Conservation (phyloP, 1,140 invertebrate genomes). For the Oscheius sp. region DNA sequence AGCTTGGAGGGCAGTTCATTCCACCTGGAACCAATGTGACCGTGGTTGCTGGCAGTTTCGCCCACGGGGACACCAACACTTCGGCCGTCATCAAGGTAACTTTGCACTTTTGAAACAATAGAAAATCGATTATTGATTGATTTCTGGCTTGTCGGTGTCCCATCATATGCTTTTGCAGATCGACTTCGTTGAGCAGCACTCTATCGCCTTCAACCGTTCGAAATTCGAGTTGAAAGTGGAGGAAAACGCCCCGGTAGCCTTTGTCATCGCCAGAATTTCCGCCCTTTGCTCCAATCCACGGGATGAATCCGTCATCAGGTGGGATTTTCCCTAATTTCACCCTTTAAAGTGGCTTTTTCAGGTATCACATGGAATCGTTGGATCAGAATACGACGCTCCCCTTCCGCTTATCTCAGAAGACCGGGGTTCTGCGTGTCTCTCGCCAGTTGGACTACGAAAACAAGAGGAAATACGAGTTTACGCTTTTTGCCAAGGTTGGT, state of each 20-base stretch:
- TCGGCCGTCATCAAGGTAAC: neutral
- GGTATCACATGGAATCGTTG: conserved; percentile 8
- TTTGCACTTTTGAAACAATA: neutral
- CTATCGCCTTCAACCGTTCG: neutral
- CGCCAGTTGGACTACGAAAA: conserved; percentile 20
- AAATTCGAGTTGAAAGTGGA: neutral
- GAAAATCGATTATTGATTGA: neutral
- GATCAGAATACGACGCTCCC: conserved; percentile 9
- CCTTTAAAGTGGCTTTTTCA: neutral
- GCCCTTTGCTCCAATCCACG: neutral
- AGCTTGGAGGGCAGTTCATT: neutral
- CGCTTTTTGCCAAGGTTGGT: conserved; percentile 23
- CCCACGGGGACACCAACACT: neutral
- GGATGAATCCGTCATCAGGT: conserved; percentile 8
- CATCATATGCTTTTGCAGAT: neutral
- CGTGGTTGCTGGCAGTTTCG: neutral
- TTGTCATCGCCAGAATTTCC: neutral
- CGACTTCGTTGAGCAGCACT: neutral
- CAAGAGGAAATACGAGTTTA: conserved; percentile 27
- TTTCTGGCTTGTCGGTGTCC: neutral
- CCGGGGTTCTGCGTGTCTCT: conserved; percentile 18
- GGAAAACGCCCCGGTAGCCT: neutral
- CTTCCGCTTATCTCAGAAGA: conserved; percentile 13
- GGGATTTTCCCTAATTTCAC: neutral
- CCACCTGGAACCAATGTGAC: conserved; percentile 8